Conservation (phyloP, 1,140 invertebrate genomes). For the Lethrus apterus region DNA sequence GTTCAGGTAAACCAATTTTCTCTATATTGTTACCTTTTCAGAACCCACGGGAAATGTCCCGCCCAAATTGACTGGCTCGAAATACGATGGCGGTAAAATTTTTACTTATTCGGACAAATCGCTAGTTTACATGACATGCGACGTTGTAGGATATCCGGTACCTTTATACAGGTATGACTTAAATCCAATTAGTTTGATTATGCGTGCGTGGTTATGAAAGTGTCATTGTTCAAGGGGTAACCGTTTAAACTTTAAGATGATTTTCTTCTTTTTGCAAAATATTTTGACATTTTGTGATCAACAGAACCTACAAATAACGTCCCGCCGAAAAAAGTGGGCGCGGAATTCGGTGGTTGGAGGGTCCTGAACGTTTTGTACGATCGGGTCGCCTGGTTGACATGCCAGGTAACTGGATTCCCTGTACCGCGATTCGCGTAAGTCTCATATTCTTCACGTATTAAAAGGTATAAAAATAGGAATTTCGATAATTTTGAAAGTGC, state of each 20-base stretch:
- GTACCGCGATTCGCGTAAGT: slow-evolving; percentile 59
- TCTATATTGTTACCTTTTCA: not conserved
- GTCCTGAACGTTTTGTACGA: slow-evolving; percentile 53
- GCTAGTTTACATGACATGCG: slow-evolving; percentile 47
- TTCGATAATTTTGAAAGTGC: not conserved
- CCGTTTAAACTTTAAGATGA: too few relatives aligned
- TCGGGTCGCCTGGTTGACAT: slow-evolving; percentile 53
- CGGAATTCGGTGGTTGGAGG: slow-evolving; percentile 58
- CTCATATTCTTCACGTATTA: not conserved
- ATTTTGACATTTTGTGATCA: slow-evolving; percentile 23
- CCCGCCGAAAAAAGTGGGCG: slow-evolving; percentile 51
- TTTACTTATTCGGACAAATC: slow-evolving; percentile 19
- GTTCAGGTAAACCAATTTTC: slow-evolving; percentile 48
- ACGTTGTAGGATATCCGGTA: slow-evolving; percentile 51
- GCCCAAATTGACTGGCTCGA: slow-evolving; percentile 54
- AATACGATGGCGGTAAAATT: slow-evolving; percentile 56
- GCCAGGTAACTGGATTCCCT: slow-evolving; percentile 60
- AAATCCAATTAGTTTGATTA: too few relatives aligned
- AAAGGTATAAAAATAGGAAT: not conserved
- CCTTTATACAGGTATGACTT: slow-evolving; percentile 52
- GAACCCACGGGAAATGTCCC: slow-evolving; percentile 49
- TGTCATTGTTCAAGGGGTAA: too few relatives aligned
- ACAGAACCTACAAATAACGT: slow-evolving; percentile 44
- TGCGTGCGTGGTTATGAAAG: too few relatives aligned
- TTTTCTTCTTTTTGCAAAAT: too few relatives aligned